Evolutionary conservation across 2,888 invertebrate species (phyloP), one percentile per base, ranked within the genome.

Genomic region (Azorinus chamasolen): DNA sequence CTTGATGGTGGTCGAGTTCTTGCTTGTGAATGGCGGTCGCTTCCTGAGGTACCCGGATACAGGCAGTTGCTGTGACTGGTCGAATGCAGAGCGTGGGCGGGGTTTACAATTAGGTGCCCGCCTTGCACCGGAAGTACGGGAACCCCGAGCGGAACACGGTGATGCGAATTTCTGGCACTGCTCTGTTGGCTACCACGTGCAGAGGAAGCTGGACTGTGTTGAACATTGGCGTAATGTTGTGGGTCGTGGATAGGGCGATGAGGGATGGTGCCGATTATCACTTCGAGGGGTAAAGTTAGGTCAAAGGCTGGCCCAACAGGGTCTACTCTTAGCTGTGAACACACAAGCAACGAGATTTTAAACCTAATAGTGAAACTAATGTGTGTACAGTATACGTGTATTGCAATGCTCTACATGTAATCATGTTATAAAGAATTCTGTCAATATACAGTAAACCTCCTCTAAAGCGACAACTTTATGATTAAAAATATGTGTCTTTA

Each of bases 201-300:
- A 4, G 10, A 24, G 6, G 46, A n/a, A 12, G 32, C 16, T 18
- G 53, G 25, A 14, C 41, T 48, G 5, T 27, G 20, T 4, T 32
- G 18, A 14, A 69, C 46, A 50, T 73, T 77, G 37, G 77, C 80
- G 43, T 73, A 80, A 10, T 70, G 69, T n/a, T 71, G 78, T 18
- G 62, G 22, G 12, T 65, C 61, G 8, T 43, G 53, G 0, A 37
- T 24, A 16, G 53, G 39, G 14, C 65, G 51, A 55, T 73, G 69
- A 16, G 91, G 91, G 24, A 89, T 77, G 5, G 91, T 90, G 14
- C 90, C 91, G 22, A 91, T 84, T 24, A 90, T 71, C 46, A 91
- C 79, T 51, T 89, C 88, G 16, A 90, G 39, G n/a, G 91, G 90
- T 25, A 91, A 85, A 10, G 82, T 75, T 18, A 91, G 78, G 59